Evolutionary conservation across 2,888 invertebrate genomes (phyloP).

Genomic region (Rhorus exstirpatorius): DNA sequence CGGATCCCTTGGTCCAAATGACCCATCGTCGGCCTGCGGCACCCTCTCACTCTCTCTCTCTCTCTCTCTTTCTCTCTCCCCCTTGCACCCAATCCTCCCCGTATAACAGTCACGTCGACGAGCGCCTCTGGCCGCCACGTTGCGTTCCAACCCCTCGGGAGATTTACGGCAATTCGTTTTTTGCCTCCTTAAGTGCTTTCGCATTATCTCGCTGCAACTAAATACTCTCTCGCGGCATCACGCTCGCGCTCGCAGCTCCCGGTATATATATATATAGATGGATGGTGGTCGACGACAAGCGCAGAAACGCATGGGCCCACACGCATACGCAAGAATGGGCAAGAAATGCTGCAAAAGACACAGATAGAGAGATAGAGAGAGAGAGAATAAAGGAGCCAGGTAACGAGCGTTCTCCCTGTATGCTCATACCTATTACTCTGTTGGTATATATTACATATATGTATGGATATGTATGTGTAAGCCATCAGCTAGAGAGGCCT

Average conservation of each 20-base stretch:
- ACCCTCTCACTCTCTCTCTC: slow-evolving; percentile 54
- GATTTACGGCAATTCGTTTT: slow-evolving; percentile 82
- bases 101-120: slow-evolving; percentile 69
- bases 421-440: slow-evolving; percentile 62
- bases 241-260: slow-evolving; percentile 30
- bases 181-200: slow-evolving; percentile 81
- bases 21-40: slow-evolving; percentile 69
- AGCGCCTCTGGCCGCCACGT: slow-evolving; percentile 50
- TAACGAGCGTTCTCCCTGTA: slow-evolving; percentile 62
- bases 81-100: slow-evolving; percentile 59
- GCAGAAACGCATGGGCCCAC: slow-evolving; percentile 23
- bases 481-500: not conserved
- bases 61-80: slow-evolving; percentile 7
- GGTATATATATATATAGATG: slow-evolving; percentile 8
- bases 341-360: slow-evolving; percentile 20
- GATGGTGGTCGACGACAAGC: slow-evolving; percentile 16
- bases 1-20: slow-evolving; percentile 77
- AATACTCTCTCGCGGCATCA: slow-evolving; percentile 72
- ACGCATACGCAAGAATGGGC: too few species aligned
- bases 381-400: slow-evolving; percentile 51
- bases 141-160: slow-evolving; percentile 70
- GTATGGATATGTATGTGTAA: not conserved
- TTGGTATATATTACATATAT: slow-evolving; percentile 49
- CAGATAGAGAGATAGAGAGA: slow-evolving; percentile 25
- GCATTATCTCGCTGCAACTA: slow-evolving; percentile 81